Conservation (phyloP, 2,113 vertebrate species). For the Boulengeromyrus knoepffleri region DNA sequence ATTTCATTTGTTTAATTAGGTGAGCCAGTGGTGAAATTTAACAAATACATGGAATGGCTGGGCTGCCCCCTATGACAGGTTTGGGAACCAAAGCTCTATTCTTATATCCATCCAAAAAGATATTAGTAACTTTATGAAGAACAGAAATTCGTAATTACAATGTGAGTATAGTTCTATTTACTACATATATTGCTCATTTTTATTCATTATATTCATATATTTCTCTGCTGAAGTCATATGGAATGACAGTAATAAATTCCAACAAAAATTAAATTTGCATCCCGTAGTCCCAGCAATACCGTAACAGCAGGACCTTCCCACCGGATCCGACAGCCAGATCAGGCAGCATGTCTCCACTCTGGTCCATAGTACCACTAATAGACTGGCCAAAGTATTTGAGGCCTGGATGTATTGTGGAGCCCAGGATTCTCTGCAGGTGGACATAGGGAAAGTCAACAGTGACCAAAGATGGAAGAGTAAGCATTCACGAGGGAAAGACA, state of each 20-base stretch:
- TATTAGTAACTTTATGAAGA: no score
- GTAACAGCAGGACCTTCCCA: conserved; percentile 52
- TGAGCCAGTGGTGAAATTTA: no score
- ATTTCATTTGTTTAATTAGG: no score
- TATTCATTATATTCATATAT: background rate
- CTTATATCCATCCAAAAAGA: no score
- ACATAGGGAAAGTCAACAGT: background rate
- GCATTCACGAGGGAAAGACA: background rate
- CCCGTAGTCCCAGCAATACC: conserved; percentile 38
- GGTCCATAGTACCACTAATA: conserved; percentile 54
- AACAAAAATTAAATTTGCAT: no score
- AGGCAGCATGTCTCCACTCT: conserved; percentile 43
- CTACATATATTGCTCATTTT: background rate
- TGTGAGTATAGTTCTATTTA: no score
- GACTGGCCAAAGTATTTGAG: conserved; percentile 56
- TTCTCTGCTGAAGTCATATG: background rate
- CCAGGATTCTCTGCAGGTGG: conserved; percentile 49
- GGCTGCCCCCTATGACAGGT: no score
- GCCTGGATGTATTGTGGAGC: conserved; percentile 37
- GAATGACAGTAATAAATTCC: background rate
- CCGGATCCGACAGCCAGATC: conserved; percentile 59
- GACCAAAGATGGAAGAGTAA: background rate
- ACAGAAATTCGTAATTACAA: no score
- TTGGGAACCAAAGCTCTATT: no score
- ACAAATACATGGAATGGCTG: no score